Evolutionary conservation across 2,888 invertebrate genomes (phyloP).

Genomic region (Ectobius pallidus): DNA sequence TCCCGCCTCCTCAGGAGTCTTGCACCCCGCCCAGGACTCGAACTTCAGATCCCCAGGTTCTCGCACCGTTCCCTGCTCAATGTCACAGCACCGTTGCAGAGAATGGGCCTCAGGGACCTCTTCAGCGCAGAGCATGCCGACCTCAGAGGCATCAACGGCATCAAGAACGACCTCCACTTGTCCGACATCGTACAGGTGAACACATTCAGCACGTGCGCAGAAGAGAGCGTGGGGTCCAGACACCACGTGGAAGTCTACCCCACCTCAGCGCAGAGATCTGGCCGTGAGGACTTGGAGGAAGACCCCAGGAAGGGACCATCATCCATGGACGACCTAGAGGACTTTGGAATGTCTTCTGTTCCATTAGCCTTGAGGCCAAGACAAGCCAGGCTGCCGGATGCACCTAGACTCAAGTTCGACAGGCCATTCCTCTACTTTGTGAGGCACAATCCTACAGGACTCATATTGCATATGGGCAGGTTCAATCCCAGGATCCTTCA

Average conservation of each 20-base stretch:
- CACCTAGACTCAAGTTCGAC: slow-evolving; percentile 79
- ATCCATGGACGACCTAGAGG: slow-evolving; percentile 47
- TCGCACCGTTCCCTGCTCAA: slow-evolving; percentile 80
- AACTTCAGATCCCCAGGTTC: slow-evolving; percentile 84
- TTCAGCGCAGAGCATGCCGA: slow-evolving; percentile 80
- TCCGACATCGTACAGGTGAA: slow-evolving; percentile 82
- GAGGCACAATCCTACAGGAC: slow-evolving; percentile 89
- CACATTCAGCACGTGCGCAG: slow-evolving; percentile 83
- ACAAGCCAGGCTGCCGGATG: slow-evolving; percentile 68
- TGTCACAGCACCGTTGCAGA: slow-evolving; percentile 75
- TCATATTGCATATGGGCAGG: slow-evolving; percentile 86
- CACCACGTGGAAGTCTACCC: slow-evolving; percentile 64
- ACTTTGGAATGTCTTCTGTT: slow-evolving; percentile 60
- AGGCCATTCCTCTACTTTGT: slow-evolving; percentile 89
- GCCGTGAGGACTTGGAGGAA: slow-evolving; percentile 23
- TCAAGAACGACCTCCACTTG: slow-evolving; percentile 78
- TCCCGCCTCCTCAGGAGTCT: slow-evolving; percentile 73
- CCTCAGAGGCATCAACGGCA: slow-evolving; percentile 80
- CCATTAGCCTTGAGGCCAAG: slow-evolving; percentile 73
- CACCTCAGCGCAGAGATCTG: slow-evolving; percentile 20
- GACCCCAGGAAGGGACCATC: neutral
- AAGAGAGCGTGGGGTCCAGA: slow-evolving; percentile 70
- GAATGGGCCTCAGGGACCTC: slow-evolving; percentile 81
- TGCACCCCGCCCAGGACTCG: slow-evolving; percentile 76
- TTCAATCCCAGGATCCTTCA: slow-evolving; percentile 82